Base-by-base conservation (phyloP, 2,113 vertebrate species). In the Ochotona princeps region DNA sequence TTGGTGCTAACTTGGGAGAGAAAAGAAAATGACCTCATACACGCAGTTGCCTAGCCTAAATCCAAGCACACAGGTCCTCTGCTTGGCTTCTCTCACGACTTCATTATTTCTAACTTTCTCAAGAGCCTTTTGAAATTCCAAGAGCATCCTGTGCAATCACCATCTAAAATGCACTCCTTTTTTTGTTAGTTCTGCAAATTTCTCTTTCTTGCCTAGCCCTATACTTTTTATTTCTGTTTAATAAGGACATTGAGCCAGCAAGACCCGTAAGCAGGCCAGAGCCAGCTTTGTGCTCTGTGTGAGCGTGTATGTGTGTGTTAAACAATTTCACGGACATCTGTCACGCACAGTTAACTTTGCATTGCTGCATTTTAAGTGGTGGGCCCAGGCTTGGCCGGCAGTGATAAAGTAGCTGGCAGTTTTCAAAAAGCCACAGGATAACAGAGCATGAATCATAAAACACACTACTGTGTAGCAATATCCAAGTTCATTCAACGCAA, bases 401-500 rank as follows among this genome's bases (percentile, higher is more conserved):
- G 98, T 98, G 98, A 98, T 98, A 98, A 98, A 98, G 98, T 98
- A 98, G 98, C 98, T 98, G 98, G 98, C 98, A 98, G 97, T 98
- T 98, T 98, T 98, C 97, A 98, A 98, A 98, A 98, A 98, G 98
- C 97, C 85, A 84, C 96, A 97, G 97, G 97, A 98, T 98, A 98
- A 98, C 98, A 98, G 98, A 98, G 98, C 98, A 98, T 98, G 98
- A 98, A 98, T 99, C 98, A 98, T 98, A 98, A 98, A 98, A 98
- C 98, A 98, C 98, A 98, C 98, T 98, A 98, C 98, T 98, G 98
- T 98, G 98, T 98, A 98, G 98, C 98, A 98, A 98, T 99, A 99
- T 98, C 98, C 99, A 99, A 99, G 99, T 99, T 99, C 99, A 99
- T 99, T 99, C 99, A 99, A 96, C 90, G 97, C 99, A 98, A 98